Evolutionary conservation across 2,113 vertebrate genomes (phyloP).

Genomic region (Theristicus caerulescens): DNA sequence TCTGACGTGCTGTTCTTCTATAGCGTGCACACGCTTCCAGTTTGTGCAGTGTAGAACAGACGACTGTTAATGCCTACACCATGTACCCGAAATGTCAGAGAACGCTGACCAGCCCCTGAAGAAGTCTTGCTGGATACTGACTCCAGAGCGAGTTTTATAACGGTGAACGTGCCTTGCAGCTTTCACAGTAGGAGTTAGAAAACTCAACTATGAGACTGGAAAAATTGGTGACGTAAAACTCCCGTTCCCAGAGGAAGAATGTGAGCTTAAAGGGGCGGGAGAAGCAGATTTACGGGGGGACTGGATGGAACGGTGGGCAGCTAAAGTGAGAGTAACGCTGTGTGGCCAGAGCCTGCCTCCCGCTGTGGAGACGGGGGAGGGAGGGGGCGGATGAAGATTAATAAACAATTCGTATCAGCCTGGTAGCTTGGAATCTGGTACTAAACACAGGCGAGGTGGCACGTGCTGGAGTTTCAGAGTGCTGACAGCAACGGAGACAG

Average conservation of each 20-base stretch:
- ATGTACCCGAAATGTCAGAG: rapidly evolving
- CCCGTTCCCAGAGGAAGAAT: rapidly evolving
- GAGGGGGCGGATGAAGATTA: neutral
- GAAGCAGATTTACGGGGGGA: neutral
- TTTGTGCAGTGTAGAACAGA: neutral
- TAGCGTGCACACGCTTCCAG: neutral
- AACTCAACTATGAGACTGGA: neutral
- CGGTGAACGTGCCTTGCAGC: rapidly evolving
- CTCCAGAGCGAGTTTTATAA: neutral
- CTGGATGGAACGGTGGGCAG: too few relatives aligned
- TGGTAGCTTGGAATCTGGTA: neutral
- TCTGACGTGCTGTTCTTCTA: neutral
- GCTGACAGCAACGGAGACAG: rapidly evolving
- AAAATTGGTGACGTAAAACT: neutral
- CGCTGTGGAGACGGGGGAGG: neutral
- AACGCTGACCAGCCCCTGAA: neutral
- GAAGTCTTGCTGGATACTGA: too few relatives aligned
- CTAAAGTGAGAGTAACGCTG: too few relatives aligned
- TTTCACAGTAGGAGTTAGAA: neutral
- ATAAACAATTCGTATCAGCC: neutral
- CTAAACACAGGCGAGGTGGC: neutral
- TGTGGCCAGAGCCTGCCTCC: neutral
- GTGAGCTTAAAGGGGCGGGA: neutral
- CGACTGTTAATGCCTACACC: neutral
- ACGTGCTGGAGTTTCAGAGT: neutral